Evolutionary conservation across 1,140 invertebrate genomes (phyloP), one percentile per base, ranked within the genome.

Genomic region (Leptestheria dahalacensis): DNA sequence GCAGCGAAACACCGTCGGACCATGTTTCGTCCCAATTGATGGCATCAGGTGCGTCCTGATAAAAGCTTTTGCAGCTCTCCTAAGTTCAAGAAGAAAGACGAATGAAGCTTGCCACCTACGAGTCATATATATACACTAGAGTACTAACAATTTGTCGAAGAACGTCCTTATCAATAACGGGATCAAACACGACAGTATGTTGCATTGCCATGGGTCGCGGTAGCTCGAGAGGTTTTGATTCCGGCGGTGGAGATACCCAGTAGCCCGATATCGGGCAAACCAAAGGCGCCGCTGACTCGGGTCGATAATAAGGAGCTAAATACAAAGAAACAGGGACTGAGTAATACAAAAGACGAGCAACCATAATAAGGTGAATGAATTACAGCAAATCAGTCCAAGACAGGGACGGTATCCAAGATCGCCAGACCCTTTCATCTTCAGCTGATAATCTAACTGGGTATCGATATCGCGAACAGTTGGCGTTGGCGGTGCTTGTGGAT

Each of bases 181-280:
- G 81, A 69, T 95, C 91, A 66, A 89, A 83, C 4, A 84, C 74
- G 55, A 91, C 80, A 60, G 81, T 86, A 65, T 90, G 93, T 64
- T 85, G 84, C 72, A 96, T 83, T 10, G 87, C 74, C 81, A 95
- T 87, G 1, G 92, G 91, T 33, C 87, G 79, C 0, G 89, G 89
- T 74, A 92, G 92, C 70, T 96, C 91, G 33, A 86, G 82, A 2
- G 88, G 88, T 66, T 86, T 81, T 66, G 87, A 86, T 74, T 96
- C 92, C 29, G 87, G 84, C 15, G 92, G 91, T 20, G 93, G 91
- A 74, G 92, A 82, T 1, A 94, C 91, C 91, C 92, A 96, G 70
- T 88, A 96, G 57, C 88, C 84, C 56, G 86, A 85, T 46, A 93
- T 79, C 60, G 48, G 53, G 15, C 50, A 53, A n/a, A 29, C 18